phyloP scores from a whole-genome alignment of 2,113 vertebrate species.

The Conger conger region DNA sequence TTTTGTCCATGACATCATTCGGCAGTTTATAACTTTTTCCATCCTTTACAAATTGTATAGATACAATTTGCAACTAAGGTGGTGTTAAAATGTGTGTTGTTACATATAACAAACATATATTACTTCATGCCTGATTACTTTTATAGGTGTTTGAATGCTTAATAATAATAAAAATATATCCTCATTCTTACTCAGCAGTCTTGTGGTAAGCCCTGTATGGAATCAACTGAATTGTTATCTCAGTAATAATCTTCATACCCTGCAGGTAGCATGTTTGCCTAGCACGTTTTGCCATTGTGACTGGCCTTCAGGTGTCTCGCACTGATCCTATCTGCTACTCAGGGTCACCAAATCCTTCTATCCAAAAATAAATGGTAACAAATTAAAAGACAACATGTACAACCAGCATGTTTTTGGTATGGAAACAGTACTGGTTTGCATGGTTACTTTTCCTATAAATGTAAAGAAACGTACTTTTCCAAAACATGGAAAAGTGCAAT shows the following conservation, averaged over 20 bases:
- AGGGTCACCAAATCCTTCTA: not conserved
- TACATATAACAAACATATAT: too few relatives aligned
- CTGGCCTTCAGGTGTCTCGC: not conserved
- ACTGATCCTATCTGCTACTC: not conserved
- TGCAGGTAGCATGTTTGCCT: not conserved
- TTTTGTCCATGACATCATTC: not conserved
- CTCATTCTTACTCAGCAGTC: too few relatives aligned
- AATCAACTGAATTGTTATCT: too few relatives aligned
- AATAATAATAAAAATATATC: too few relatives aligned
- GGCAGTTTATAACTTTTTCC: not conserved
- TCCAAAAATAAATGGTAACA: not conserved
- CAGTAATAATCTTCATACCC: not conserved
- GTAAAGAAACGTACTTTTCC: not conserved
- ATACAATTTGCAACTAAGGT: too few relatives aligned
- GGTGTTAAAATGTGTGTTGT: not conserved
- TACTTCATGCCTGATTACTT: not conserved
- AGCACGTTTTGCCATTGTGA: not conserved
- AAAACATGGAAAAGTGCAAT: too few relatives aligned
- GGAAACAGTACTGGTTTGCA: not conserved
- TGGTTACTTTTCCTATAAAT: not conserved
- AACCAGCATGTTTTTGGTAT: not conserved
- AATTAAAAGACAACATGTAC: not conserved
- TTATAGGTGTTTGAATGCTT: not conserved
- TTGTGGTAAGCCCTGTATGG: too few relatives aligned
- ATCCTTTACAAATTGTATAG: too few relatives aligned